A percentile compares a stretch with the other conserved stretches of the same genome.
Conservation (phyloP, 2,113 vertebrate genomes). For the Diadophis punctatus region DNA sequence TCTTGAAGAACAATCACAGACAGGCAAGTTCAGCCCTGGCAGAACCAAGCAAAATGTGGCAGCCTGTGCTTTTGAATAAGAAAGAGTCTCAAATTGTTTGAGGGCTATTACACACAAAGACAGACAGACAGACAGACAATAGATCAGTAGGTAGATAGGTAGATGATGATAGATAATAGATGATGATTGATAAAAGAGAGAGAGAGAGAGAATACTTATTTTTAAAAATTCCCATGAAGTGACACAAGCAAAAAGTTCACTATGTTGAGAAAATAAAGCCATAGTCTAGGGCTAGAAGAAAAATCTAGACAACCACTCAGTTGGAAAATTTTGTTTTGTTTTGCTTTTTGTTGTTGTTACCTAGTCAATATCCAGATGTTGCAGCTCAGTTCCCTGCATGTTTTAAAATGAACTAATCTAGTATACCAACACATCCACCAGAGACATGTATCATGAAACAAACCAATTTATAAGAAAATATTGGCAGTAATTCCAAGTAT, state of each 20-base stretch:
- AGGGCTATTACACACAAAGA: neutral
- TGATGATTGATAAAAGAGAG: neutral
- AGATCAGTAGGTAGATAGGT: neutral
- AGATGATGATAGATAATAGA: neutral
- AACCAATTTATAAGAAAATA: neutral
- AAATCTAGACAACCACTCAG: neutral
- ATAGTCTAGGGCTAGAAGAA: neutral
- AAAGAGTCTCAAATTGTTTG: neutral
- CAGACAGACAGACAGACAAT: neutral
- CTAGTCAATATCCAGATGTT: neutral
- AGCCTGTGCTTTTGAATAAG: slow-evolving; percentile 10
- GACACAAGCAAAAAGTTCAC: neutral
- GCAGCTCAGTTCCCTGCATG: neutral
- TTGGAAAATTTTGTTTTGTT: neutral
- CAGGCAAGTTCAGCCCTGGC: neutral
- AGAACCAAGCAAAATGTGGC: neutral
- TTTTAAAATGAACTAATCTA: neutral
- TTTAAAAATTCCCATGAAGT: neutral
- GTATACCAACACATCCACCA: neutral
- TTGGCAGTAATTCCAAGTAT: neutral
- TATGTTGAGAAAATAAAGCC: neutral
- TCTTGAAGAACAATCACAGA: neutral
- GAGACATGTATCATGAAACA: neutral
- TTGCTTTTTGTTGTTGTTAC: neutral
- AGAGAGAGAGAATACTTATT: neutral